phyloP scores from a whole-genome alignment of 2,888 invertebrate species.

The Polyommatus icarus region DNA sequence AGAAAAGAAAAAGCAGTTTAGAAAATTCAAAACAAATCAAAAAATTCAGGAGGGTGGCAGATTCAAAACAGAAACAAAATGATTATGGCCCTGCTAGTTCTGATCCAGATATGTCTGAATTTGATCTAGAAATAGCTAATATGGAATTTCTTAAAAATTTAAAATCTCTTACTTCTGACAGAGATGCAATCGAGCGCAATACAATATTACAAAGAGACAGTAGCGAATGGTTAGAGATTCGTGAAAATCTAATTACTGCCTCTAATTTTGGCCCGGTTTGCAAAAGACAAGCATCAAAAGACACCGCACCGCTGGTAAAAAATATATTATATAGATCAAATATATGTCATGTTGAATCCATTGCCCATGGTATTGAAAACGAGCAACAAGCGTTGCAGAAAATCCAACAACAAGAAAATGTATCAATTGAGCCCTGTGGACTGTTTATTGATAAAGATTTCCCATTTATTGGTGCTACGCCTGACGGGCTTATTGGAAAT shows the following conservation, averaged over 20 bases:
- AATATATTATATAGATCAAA: constrained; percentile 16
- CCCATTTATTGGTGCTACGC: constrained; percentile 22
- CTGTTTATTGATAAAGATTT: neutral
- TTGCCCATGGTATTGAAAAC: constrained; percentile 15
- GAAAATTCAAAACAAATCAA: neutral
- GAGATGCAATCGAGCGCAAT: too few relatives aligned
- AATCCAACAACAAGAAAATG: constrained; percentile 1
- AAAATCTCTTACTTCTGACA: neutral
- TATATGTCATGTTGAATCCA: constrained; percentile 11
- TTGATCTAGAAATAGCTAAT: neutral
- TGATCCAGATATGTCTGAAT: neutral
- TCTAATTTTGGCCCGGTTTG: neutral
- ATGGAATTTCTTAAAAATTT: neutral
- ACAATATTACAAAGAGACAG: too few relatives aligned
- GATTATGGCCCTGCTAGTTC: neutral
- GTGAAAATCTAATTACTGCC: too few relatives aligned
- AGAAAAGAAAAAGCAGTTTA: neutral
- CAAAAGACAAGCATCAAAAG: neutral
- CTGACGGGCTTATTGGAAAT: constrained; percentile 9
- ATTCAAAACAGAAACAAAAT: neutral
- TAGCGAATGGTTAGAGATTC: too few relatives aligned
- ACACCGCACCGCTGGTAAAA: constrained; percentile 1
- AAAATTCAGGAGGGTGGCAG: neutral
- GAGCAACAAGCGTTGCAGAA: neutral
- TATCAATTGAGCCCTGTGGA: constrained; percentile 6